A percentile compares a stretch with the other conserved stretches of the same genome.
Conservation (phyloP, 2,888 invertebrate species). For the Archips xylosteana region DNA sequence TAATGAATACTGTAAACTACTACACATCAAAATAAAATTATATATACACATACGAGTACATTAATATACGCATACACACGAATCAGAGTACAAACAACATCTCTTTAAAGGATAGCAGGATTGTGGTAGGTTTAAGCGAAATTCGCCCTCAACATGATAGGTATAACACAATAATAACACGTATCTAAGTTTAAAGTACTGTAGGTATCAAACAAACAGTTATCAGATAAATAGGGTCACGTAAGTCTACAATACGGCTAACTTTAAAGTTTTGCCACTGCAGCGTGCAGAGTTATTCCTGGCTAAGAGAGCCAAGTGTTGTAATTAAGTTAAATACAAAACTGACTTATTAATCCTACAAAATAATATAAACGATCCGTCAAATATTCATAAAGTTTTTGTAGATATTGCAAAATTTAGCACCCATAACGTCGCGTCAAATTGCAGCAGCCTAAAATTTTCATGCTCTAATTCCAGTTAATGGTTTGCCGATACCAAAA, state of each 20-base stretch:
- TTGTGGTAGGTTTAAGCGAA: not conserved
- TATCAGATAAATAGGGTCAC: constrained; percentile 34
- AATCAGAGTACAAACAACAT: no score
- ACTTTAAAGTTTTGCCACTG: constrained; percentile 23
- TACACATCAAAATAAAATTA: no score
- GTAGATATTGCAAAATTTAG: constrained; percentile 10
- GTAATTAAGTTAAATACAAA: not conserved
- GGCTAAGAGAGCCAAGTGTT: constrained; percentile 3
- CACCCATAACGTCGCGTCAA: constrained; percentile 23
- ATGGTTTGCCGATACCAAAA: constrained; percentile 33
- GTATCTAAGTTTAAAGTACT: not conserved
- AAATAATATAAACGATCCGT: not conserved
- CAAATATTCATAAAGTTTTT: not conserved
- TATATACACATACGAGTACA: no score
- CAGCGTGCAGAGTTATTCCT: constrained; percentile 20
- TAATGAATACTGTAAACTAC: no score
- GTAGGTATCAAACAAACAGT: constrained; percentile 5
- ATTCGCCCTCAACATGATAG: not conserved
- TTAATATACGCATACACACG: no score
- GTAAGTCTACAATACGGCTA: constrained; percentile 24
- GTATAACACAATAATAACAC: not conserved
- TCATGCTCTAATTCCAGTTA: constrained; percentile 41
- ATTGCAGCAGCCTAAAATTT: constrained; percentile 34
- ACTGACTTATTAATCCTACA: not conserved
- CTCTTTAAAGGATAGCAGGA: no score